A percentile compares a stretch with the other conserved stretches of the same genome.
phyloP scores from a whole-genome alignment of 2,797 vertebrate genomes.

The Adelosebastes latens region DNA sequence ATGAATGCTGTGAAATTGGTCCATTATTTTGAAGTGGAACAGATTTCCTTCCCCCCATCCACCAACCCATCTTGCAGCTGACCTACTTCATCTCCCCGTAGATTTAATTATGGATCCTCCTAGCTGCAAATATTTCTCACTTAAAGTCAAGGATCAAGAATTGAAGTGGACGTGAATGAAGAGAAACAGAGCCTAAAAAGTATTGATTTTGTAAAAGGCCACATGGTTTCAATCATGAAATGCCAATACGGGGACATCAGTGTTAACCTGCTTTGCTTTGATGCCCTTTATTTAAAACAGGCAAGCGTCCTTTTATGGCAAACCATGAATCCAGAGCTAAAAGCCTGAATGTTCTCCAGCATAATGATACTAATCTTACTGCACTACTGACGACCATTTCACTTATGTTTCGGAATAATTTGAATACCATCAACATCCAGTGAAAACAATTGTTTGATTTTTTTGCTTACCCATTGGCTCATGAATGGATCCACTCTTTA shows the following conservation, averaged over 20 bases:
- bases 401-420: background rate
- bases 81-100: constrained; percentile 54
- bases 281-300: constrained; percentile 28
- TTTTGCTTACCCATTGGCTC: background rate
- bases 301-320: constrained; percentile 7
- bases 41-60: constrained; percentile 53
- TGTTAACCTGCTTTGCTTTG: constrained; percentile 86
- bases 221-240: constrained; percentile 90
- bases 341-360: background rate
- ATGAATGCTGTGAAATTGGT: constrained; percentile 86
- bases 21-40: constrained; percentile 86
- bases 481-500: background rate
- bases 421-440: background rate
- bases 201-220: constrained; percentile 90
- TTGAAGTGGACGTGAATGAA: constrained; percentile 86
- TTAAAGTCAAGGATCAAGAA: constrained; percentile 66
- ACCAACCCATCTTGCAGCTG: constrained; percentile 48
- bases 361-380: background rate
- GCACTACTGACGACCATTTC: background rate
- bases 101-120: constrained; percentile 70
- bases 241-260: constrained; percentile 88
- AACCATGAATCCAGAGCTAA: constrained; percentile 9
- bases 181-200: constrained; percentile 87
- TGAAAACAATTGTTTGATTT: background rate
- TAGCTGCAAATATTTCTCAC: constrained; percentile 66